phyloP scores from a whole-genome alignment of 2,113 vertebrate genomes.

The Paradoxurus hermaphroditus region DNA sequence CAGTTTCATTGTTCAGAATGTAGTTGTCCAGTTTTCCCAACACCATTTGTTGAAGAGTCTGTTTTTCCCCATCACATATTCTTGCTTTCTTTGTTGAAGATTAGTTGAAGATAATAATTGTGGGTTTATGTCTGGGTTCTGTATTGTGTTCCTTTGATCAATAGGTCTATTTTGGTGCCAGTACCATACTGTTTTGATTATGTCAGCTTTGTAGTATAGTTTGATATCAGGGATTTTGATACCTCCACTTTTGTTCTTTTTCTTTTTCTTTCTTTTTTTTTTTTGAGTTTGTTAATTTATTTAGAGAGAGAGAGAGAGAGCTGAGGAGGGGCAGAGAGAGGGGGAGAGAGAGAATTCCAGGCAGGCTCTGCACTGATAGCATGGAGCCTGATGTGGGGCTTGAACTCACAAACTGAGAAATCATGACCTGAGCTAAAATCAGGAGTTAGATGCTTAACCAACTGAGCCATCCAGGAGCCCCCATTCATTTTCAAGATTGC shows the following conservation, averaged over 20 bases:
- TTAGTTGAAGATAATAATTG: not conserved
- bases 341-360: too few relatives aligned
- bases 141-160: not conserved
- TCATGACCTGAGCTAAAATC: too few relatives aligned
- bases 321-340: too few relatives aligned
- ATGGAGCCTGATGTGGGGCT: too few relatives aligned
- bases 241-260: not conserved
- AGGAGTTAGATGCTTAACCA: too few relatives aligned
- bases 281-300: too few relatives aligned
- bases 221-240: not conserved
- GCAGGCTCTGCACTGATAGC: too few relatives aligned
- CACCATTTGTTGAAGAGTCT: not conserved
- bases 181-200: not conserved
- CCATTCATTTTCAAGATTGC: not conserved
- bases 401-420: too few relatives aligned
- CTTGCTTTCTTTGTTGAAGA: not conserved
- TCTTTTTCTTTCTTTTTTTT: not conserved
- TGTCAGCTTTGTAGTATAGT: not conserved
- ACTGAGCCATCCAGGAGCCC: too few relatives aligned
- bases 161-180: not conserved
- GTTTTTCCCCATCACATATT: not conserved
- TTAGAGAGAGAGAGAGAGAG: too few relatives aligned
- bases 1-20: not conserved
- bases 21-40: not conserved
- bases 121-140: not conserved